Percentiles rank a stretch among this genome's conserved stretches.
phyloP scores from a whole-genome alignment of 2,113 vertebrate species.

The Siniperca chuatsi region DNA sequence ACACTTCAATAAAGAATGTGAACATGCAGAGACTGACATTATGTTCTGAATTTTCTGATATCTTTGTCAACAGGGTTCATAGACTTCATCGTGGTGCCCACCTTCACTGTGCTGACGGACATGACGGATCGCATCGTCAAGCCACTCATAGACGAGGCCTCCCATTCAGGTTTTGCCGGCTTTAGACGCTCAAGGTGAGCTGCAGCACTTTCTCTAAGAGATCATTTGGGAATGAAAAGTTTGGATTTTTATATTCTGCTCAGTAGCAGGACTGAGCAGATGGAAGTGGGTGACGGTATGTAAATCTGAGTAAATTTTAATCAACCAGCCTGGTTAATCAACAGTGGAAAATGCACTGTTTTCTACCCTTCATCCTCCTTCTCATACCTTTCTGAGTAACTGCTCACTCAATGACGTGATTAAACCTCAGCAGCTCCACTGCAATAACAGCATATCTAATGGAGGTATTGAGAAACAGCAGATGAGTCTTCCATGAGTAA shows the following conservation, averaged over 20 bases:
- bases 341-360: conserved; percentile 13
- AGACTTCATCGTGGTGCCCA: conserved; percentile 98
- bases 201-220: neutral
- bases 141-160: conserved; percentile 92
- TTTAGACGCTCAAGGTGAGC: conserved; percentile 92
- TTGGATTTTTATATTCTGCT: neutral
- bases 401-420: conserved; percentile 30
- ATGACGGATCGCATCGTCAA: conserved; percentile 97
- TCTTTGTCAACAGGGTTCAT: conserved; percentile 90
- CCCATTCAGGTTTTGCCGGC: conserved; percentile 86
- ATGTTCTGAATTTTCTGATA: neutral
- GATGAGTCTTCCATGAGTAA: conserved; percentile 69
- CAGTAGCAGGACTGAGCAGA: neutral
- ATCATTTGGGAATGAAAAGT: neutral
- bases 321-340: conserved; percentile 34
- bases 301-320: conserved; percentile 31
- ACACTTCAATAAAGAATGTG: neutral
- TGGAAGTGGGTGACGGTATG: conserved; percentile 32
- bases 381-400: conserved; percentile 18
- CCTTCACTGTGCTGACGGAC: conserved; percentile 96
- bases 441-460: conserved; percentile 63
- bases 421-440: conserved; percentile 44
- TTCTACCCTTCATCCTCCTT: conserved; percentile 22
- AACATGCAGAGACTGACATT: neutral
- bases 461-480: conserved; percentile 48